Evolutionary conservation across 2,797 vertebrate species (phyloP), one percentile per base, ranked within the genome.

Genomic region (Fratercula arctica): DNA sequence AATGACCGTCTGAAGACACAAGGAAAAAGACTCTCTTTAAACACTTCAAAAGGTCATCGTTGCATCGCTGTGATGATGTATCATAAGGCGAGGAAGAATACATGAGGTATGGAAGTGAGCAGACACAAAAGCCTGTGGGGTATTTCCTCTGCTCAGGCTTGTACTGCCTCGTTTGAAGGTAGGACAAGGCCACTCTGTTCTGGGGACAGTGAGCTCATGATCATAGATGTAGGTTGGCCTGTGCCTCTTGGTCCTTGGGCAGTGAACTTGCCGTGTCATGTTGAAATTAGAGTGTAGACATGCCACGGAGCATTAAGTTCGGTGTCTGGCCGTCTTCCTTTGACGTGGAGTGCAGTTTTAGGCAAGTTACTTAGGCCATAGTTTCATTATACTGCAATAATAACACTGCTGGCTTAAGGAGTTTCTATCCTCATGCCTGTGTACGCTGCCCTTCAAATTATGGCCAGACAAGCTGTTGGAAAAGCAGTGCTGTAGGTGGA

Each of bases 281-380:
- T 93, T 92, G 89, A 81, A 97, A 96, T 96, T 96, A 92, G 68
- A 80, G 72, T 19, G 87, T 60, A 87, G 60, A 60, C 78, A 91
- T 61, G 37, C 45, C 15, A 35, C 26, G 18, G 45, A 95, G 29
- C 46, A 53, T 85, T 83, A 64, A 39, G 24, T 67, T 93, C 48
- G 69, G 70, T 90, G 93, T 80, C 88, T 89, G 41, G n/a, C 64
- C 45, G 20, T 87, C 72, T 90, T 93, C 90, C 57, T 90, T 85
- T 94, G 88, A 89, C 77, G 0, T 61, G 74, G 41, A 83, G 70
- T 14, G 4, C 75, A 79, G 68, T 93, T 95, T 87, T 83, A 93
- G 76, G 85, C 37, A 31, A 85, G 66, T 78, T 80, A 85, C 80
- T 95, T 87, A 77, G 86, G 75, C 78, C 56, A 11, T 50, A 45